These are phyloP conservation scores for Lithodes maja DNA, from an alignment of 2,888 invertebrate genomes.

Conservation along the genomic window DNA sequence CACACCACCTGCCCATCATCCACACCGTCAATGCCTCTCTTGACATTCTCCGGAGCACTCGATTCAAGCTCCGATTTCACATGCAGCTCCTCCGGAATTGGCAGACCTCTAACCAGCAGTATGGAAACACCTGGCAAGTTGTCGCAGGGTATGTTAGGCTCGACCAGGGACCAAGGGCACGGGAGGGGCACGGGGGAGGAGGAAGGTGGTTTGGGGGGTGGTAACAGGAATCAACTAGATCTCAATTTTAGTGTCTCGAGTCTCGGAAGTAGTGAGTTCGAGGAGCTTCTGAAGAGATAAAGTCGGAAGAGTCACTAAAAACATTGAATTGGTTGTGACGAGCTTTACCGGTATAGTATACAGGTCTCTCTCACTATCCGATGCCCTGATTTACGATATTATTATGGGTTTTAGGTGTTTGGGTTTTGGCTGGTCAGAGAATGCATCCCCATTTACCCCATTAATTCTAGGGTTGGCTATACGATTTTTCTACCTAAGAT, in stretches of 20 bases:
- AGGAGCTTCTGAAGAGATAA: conserved; percentile 55
- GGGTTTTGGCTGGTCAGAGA: too few relatives aligned
- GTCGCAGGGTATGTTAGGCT: neutral
- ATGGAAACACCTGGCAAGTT: neutral
- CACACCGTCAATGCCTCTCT: conserved; percentile 35
- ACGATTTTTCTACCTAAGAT: too few relatives aligned
- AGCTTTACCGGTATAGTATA: too few relatives aligned
- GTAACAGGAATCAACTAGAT: conserved; percentile 5
- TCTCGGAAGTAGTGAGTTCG: conserved; percentile 42
- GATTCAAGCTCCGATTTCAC: conserved; percentile 18
- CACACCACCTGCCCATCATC: neutral
- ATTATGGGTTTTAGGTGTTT: too few relatives aligned
- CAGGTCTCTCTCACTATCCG: too few relatives aligned
- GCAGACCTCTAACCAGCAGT: neutral
- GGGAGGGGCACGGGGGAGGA: neutral
- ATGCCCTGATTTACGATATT: too few relatives aligned
- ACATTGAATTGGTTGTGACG: too few relatives aligned
- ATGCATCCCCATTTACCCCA: too few relatives aligned
- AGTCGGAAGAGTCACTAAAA: too few relatives aligned
- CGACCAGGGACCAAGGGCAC: neutral
- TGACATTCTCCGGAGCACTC: conserved; percentile 54
- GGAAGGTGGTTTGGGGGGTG: neutral
- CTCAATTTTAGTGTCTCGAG: conserved; percentile 31
- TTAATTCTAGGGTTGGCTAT: too few relatives aligned
- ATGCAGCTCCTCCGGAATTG: neutral